Conservation (phyloP, 1,140 invertebrate genomes). For the Drosophila auraria region DNA sequence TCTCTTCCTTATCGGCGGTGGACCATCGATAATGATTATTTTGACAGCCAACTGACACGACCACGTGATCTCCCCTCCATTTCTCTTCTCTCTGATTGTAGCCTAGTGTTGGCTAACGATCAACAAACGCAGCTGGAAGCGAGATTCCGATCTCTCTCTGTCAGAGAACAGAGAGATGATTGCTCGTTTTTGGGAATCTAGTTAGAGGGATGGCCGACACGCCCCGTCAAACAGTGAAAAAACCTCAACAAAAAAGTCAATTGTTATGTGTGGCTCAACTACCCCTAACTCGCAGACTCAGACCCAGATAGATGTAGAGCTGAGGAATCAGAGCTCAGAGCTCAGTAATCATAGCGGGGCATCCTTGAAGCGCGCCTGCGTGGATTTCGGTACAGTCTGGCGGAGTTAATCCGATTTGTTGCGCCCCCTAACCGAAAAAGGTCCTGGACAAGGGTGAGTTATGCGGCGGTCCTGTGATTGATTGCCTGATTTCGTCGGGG, state of each 20-base stretch:
- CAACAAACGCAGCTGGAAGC: conserved; percentile 39
- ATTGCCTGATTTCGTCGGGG: conserved; percentile 70
- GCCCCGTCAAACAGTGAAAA: conserved; percentile 36
- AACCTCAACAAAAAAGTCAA: conserved; percentile 77
- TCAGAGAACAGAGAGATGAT: conserved; percentile 16
- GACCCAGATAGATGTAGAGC: conserved; percentile 17
- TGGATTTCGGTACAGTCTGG: conserved; percentile 71
- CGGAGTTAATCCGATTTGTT: conserved; percentile 80
- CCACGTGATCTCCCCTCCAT: conserved; percentile 17
- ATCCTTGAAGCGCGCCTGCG: conserved; percentile 65
- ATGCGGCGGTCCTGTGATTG: conserved; percentile 78
- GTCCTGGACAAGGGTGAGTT: conserved; percentile 63
- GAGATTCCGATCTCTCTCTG: conserved; percentile 16
- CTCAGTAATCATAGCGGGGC: conserved; percentile 14
- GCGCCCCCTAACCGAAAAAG: conserved; percentile 52
- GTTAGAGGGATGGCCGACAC: conserved; percentile 51
- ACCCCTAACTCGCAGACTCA: conserved; percentile 32
- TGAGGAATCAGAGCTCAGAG: conserved; percentile 27
- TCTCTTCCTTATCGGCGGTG: conserved; percentile 31
- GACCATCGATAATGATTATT: conserved; percentile 60
- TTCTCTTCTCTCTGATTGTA: conserved; percentile 1
- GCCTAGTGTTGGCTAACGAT: conserved; percentile 66
- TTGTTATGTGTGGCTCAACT: conserved; percentile 52
- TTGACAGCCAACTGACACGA: conserved; percentile 67
- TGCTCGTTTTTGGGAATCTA: conserved; percentile 50